Evolutionary conservation across 2,113 vertebrate species (phyloP).

Genomic region (Scomber japonicus): DNA sequence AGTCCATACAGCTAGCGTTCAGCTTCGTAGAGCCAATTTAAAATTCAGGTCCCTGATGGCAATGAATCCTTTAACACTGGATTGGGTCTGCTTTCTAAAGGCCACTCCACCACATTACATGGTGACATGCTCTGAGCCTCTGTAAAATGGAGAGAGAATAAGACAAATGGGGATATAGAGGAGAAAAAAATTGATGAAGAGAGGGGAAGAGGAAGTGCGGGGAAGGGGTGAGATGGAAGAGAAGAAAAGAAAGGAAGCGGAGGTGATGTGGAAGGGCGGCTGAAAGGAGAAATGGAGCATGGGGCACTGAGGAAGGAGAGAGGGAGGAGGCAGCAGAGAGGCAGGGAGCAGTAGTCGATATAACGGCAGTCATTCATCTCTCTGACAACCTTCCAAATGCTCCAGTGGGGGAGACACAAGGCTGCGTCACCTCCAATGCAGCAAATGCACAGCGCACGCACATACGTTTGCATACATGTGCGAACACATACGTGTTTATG

Average conservation of each 20-base stretch:
- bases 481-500: constrained; percentile 27
- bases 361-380: constrained; percentile 86
- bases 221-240: constrained; percentile 25
- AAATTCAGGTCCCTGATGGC: constrained; percentile 14
- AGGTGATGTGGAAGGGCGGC: constrained; percentile 40
- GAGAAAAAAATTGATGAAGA: constrained; percentile 13
- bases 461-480: constrained; percentile 27
- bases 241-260: constrained; percentile 50
- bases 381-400: constrained; percentile 84
- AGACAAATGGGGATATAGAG: constrained; percentile 31
- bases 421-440: constrained; percentile 75
- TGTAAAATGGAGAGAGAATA: constrained; percentile 34
- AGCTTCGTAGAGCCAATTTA: constrained; percentile 43
- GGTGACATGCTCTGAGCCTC: constrained; percentile 30
- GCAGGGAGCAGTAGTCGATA: constrained; percentile 80
- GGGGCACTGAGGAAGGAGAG: constrained; percentile 42
- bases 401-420: constrained; percentile 79
- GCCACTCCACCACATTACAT: constrained; percentile 18
- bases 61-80: constrained; percentile 37
- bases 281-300: constrained; percentile 62
- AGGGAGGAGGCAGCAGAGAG: constrained; percentile 50
- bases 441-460: constrained; percentile 51
- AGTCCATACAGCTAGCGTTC: constrained; percentile 28
- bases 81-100: constrained; percentile 35
- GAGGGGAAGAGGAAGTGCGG: neutral